Base-by-base conservation (phyloP, 2,888 invertebrate species). In the Suillia variegata region DNA sequence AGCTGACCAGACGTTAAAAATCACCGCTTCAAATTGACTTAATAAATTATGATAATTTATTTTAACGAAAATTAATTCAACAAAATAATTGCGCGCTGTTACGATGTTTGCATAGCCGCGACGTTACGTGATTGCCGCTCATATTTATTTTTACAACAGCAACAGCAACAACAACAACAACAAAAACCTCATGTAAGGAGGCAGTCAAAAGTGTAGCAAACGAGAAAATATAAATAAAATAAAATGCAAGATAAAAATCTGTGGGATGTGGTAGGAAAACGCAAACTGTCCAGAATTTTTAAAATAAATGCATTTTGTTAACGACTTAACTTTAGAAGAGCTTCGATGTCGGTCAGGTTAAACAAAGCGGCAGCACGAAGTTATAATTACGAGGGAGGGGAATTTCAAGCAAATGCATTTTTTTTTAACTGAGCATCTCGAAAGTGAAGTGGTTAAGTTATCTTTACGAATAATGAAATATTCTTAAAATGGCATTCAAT, bases 41-140 rank as follows among this genome's bases (percentile, higher is more conserved):
- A 4, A 38, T 38, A 45, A 45, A 45, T 45, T 13, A 18, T 45
- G 45, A 5, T 13, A 13, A 17, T 45, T 45, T 45, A 6, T 45
- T 13, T 45, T 20, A 45, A 45, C 45, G 18, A 45, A 45, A 45
- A 45, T 45, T 45, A 45, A 45, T 45, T 18, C 45, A 45, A 45
- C 17, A 47, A 42, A 54, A 20, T 54, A 54, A 54, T 54, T 54
- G 54, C 54, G 20, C 26, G 15, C 54, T 21, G 38, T 33, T 33
- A 20, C 26, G 54, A 42, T 54, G 54, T 54, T 54, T 54, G 24
- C 54, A 54, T 42, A 54, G 12, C 31, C 6, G 31, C 31, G 31
- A 54, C 22, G 15, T 24, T 20, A 52, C 52, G 52, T 52, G 52
- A 31, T 13, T 10, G 10, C 26, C 26, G 26, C 5, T 10, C 26